These are phyloP conservation scores for Rostratula benghalensis DNA, from an alignment of 2,113 vertebrate species.

Conservation along the genomic window DNA sequence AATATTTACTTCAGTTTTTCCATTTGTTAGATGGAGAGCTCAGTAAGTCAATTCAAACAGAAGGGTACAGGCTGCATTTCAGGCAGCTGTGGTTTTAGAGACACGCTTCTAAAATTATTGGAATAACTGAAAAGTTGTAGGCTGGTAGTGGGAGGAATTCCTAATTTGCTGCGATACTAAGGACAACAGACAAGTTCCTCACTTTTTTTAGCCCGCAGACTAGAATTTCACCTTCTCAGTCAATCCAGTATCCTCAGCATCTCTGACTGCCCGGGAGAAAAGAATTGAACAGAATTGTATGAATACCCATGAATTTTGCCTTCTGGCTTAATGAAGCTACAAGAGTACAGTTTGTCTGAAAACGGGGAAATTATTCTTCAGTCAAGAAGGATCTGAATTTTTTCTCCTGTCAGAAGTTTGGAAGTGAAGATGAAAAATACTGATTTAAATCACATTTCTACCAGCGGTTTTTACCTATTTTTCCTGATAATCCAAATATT, in stretches of 20 bases:
- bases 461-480: not conserved
- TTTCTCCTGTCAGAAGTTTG: not conserved
- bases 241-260: not conserved
- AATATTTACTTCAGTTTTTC: slow-evolving; percentile 48
- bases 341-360: not conserved
- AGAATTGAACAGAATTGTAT: not conserved
- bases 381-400: not conserved
- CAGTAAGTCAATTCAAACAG: slow-evolving; percentile 19
- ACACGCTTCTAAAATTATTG: not conserved
- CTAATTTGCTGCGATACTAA: not conserved
- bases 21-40: slow-evolving; percentile 31
- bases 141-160: slow-evolving; percentile 1
- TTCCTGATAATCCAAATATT: not conserved
- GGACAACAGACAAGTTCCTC: not conserved
- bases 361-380: not conserved
- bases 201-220: not conserved
- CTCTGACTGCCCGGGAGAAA: not conserved
- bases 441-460: not conserved
- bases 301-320: not conserved
- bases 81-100: slow-evolving; percentile 9
- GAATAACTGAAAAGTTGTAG: not conserved
- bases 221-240: not conserved
- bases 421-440: not conserved
- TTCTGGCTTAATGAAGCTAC: not conserved
- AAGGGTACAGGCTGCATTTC: not conserved